Base-by-base conservation (phyloP, 1,140 invertebrate genomes). In the Sitobion miscanthi region DNA sequence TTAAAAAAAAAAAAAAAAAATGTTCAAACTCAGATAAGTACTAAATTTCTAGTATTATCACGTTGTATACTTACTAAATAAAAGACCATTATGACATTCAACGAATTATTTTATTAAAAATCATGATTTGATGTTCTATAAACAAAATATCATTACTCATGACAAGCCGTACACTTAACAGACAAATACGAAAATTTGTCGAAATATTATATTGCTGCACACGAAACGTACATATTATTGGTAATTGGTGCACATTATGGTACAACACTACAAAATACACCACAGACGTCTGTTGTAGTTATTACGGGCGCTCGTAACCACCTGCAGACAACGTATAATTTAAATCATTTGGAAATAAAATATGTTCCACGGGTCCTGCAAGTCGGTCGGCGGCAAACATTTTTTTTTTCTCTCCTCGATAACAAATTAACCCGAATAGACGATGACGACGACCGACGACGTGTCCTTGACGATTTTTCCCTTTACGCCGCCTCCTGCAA, bases 381-480 rank as follows among this genome's bases (percentile, higher is more conserved):
- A 38, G 38, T 87, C 83, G 38, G 42, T 38, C 4, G 85, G 45
- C 25, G 17, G 87, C 54, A 89, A 89, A 35, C 20, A 7, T 0
- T 57, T 54, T 89, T 54, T 54, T 86, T 87, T 88, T 88, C 49
- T 42, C 30, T 88, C 30, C 11, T 54, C 35, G 14, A 25, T 89
- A 30, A 52, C 88, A 35, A 87, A 87, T 38, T 83, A 52, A 92
- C 69, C 77, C 90, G 90, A 77, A 52, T 42, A 35, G 77, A 49
- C 77, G 30, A 17, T 30, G 77, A 35, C 35, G 62, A 69, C 5
- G 69, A 47, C 47, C 47, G 57, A 69, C 62, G 69, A 35, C 77
- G 42, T 49, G 69, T 77, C 91, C 90, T 92, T 83, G 91, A 47
- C 14, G 23, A 25, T 69, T 52, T n/a, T 54, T 89, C n/a, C 87